These are phyloP conservation scores for Ginglymostoma cirratum DNA, from an alignment of 2,113 vertebrate species.

Conservation along the genomic window DNA sequence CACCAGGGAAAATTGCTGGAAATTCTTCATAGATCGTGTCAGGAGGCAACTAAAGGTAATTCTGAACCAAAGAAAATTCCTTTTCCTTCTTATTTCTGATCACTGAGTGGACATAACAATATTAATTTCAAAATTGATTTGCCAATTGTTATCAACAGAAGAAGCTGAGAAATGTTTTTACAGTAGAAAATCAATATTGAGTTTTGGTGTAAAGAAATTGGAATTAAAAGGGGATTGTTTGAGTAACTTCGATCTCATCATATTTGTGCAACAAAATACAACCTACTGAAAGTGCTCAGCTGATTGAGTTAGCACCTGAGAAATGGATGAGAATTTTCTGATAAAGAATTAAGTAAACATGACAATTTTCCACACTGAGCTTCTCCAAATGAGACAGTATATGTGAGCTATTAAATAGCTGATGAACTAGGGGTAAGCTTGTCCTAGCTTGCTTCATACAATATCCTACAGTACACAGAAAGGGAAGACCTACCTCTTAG, in stretches of 20 bases:
- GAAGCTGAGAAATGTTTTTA: not conserved
- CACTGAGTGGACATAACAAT: not conserved
- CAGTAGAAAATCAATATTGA: not conserved
- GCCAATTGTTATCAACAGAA: not conserved
- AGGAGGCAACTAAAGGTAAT: constrained; percentile 80
- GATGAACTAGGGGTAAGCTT: not conserved
- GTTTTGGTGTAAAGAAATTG: not conserved
- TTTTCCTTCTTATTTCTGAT: no score
- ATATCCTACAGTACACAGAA: not conserved
- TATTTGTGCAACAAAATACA: not conserved
- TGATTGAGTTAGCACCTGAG: not conserved
- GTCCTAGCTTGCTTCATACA: not conserved
- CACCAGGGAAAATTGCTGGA: constrained; percentile 85
- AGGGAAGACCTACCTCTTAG: not conserved
- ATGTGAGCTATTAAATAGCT: not conserved
- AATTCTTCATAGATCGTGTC: constrained; percentile 83
- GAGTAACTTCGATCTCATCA: not conserved
- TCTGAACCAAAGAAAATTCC: not conserved
- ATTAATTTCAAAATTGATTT: not conserved
- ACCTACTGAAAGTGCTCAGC: not conserved
- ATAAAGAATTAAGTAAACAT: not conserved
- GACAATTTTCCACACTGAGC: not conserved
- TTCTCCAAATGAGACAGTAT: not conserved
- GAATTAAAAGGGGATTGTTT: not conserved
- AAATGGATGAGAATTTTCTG: not conserved